These are phyloP conservation scores for Philonicus albiceps DNA, from an alignment of 2,888 invertebrate genomes.

Conservation along the genomic window DNA sequence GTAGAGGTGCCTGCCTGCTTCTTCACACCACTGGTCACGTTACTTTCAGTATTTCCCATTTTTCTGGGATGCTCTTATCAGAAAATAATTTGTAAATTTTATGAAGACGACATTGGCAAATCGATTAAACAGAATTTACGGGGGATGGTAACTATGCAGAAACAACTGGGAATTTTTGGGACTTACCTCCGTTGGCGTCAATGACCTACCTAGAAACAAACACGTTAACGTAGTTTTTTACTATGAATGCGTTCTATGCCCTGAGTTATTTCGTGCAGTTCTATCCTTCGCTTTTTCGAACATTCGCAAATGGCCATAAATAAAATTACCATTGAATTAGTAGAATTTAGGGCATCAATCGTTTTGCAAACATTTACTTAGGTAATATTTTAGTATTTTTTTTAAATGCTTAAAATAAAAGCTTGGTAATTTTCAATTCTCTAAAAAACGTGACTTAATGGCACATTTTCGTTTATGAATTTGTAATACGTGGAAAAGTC, in stretches of 20 bases:
- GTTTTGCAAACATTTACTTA: too few species aligned
- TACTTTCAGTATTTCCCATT: slow-evolving; percentile 86
- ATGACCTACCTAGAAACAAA: neutral
- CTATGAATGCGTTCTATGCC: neutral
- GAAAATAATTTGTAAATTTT: neutral
- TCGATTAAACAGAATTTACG: slow-evolving; percentile 4
- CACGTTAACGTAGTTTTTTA: neutral
- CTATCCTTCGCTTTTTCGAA: too few species aligned
- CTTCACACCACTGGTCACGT: slow-evolving; percentile 93
- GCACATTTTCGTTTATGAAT: too few species aligned
- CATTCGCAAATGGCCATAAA: neutral
- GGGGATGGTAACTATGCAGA: neutral
- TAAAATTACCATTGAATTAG: neutral
- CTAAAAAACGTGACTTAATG: too few species aligned
- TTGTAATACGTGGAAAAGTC: too few species aligned
- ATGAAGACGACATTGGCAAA: neutral
- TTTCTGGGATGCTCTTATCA: neutral
- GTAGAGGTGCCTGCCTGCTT: slow-evolving; percentile 90
- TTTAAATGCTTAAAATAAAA: too few species aligned
- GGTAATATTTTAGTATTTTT: too few species aligned
- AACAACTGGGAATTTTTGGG: neutral
- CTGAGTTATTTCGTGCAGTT: neutral
- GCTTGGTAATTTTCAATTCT: too few species aligned
- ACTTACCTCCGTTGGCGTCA: neutral
- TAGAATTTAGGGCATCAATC: too few species aligned